phyloP scores from a whole-genome alignment of 2,888 invertebrate genomes.

The Macrophya annulata region DNA sequence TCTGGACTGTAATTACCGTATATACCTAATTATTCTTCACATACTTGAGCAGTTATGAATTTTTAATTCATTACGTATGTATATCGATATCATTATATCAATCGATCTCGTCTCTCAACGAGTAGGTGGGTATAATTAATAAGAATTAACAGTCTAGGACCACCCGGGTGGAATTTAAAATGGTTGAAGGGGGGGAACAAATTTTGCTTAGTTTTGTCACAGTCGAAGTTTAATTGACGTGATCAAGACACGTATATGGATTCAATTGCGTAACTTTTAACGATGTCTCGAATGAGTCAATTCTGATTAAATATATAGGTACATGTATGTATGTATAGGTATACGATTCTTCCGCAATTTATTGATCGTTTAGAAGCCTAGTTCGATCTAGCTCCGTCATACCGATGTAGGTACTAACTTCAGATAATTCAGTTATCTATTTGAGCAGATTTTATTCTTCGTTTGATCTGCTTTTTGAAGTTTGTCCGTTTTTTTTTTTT shows the following conservation, averaged over 20 bases:
- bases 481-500: not conserved
- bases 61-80: too few species aligned
- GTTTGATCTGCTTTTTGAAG: not conserved
- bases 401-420: too few species aligned
- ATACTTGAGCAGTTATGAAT: not conserved
- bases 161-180: not conserved
- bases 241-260: slow-evolving; percentile 11
- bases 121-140: not conserved
- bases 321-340: too few species aligned
- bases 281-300: not conserved
- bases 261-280: not conserved
- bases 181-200: not conserved
- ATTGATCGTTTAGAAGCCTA: not conserved
- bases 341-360: not conserved
- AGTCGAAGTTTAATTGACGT: not conserved
- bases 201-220: slow-evolving; percentile 10
- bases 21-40: not conserved
- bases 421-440: too few species aligned
- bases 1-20: too few species aligned
- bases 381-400: not conserved
- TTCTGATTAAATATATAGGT: not conserved
- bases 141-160: not conserved
- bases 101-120: too few species aligned
- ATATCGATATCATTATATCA: too few species aligned
- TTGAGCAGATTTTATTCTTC: too few species aligned